phyloP scores from a whole-genome alignment of 1,140 invertebrate species.

The Delia radicum region DNA sequence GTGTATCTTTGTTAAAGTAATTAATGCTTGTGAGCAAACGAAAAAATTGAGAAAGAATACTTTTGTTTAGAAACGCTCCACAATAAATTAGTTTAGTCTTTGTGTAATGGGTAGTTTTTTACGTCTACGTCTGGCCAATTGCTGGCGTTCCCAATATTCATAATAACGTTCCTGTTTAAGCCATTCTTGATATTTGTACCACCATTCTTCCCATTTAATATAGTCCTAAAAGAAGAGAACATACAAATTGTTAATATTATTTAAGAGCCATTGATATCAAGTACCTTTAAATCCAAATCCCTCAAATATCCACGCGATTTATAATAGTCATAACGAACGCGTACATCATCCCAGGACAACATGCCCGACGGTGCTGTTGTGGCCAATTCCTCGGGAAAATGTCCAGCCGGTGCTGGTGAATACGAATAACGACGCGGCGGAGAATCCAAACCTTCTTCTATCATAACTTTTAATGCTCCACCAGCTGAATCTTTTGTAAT shows the following conservation, averaged over 20 bases:
- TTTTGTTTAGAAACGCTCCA: too few species aligned
- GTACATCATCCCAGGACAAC: conserved; percentile 81
- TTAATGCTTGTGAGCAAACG: too few species aligned
- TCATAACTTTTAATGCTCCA: conserved; percentile 73
- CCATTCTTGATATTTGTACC: conserved; percentile 91
- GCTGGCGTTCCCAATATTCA: conserved; percentile 69
- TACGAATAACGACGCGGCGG: conserved; percentile 59
- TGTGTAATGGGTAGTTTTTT: conserved; percentile 58
- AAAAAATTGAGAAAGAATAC: background rate
- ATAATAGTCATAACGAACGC: conserved; percentile 77
- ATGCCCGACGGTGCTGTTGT: conserved; percentile 69
- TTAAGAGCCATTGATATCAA: background rate
- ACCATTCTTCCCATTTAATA: conserved; percentile 91
- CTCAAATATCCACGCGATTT: conserved; percentile 81
- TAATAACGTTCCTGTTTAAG: conserved; percentile 79
- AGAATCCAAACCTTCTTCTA: conserved; percentile 61
- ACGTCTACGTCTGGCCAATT: conserved; percentile 55
- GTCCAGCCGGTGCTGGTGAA: conserved; percentile 72
- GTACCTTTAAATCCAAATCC: conserved; percentile 58
- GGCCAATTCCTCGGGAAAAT: conserved; percentile 73
- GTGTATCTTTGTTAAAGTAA: too few species aligned
- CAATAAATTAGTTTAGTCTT: conserved; percentile 52
- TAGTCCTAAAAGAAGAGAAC: conserved; percentile 65
- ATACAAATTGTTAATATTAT: background rate
- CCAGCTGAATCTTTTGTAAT: conserved; percentile 72